Evolutionary conservation across 53 echinoderm and acorn worm genomes (phyloP), one percentile per base, ranked within the genome.

Genomic region (Stichopus horrens): DNA sequence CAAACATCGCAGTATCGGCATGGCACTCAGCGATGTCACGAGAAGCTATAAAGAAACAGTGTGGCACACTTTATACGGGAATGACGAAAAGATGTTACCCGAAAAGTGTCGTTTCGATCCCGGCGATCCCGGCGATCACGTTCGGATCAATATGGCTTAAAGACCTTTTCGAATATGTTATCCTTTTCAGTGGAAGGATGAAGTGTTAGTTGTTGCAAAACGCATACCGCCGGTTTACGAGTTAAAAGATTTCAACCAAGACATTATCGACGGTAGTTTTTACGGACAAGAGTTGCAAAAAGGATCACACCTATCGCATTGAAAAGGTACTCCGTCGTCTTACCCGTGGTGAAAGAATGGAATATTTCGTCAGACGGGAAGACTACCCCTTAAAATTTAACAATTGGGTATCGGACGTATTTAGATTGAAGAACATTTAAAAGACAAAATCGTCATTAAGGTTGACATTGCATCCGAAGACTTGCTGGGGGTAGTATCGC

Each of bases 231-330:
- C 90, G 7, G 85, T 85, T 66, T 93, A 90, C 68, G 67, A 52
- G 76, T 7, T 93, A 14, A 93, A 90, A 16, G 88, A 93, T 85
- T 90, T 76, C 52, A 63, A 84, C 9, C 76, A 55, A 6, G 93
- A 93, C 81, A 20, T 83, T 11, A 58, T 91, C 79, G 58, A 77
- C 16, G 91, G 91, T 14, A 80, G 74, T 6, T 91, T 91, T 74
- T 91, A 91, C 91, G 88, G 88, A 22, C 8, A 51, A 4, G 91
- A 91, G 75, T 63, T 96, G 4, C 89, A 94, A 85, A 89, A 55
- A 79, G 91, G 22, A 60, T 86, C 58, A 82, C 59, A 82, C 54
- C 18, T 76, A 76, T 21, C 77, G 53, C 4, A 76, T 86, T 51
- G 86, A 90, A 16, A 90, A 86, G 22, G 54, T 75, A 0, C 52